phyloP scores from a whole-genome alignment of 2,113 vertebrate genomes.

The Australoheros scitulus region DNA sequence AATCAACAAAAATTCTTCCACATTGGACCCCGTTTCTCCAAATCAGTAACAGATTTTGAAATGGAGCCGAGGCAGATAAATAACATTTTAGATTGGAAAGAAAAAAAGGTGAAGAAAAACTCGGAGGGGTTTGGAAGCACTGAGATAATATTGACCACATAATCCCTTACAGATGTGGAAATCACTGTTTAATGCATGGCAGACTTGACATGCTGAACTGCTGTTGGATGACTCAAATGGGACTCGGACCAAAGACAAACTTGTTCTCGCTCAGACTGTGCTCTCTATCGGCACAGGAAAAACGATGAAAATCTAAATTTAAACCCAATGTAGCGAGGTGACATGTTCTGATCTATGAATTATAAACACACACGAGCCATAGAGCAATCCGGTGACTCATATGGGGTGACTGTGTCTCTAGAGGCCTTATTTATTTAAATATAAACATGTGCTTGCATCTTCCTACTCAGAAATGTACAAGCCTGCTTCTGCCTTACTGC shows the following conservation, averaged over 20 bases:
- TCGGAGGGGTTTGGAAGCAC: constrained; percentile 39
- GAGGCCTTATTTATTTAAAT: constrained; percentile 19
- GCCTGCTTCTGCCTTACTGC: not conserved
- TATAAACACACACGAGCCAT: constrained; percentile 14
- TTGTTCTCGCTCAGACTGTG: constrained; percentile 9
- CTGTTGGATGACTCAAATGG: constrained; percentile 39
- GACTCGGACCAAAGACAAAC: constrained; percentile 38
- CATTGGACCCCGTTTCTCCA: constrained; percentile 25
- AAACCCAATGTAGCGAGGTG: constrained; percentile 7
- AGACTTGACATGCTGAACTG: constrained; percentile 49
- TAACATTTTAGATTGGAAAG: constrained; percentile 20
- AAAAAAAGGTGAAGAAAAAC: constrained; percentile 49
- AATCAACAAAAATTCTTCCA: not conserved
- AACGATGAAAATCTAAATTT: constrained; percentile 45
- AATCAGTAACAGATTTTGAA: constrained; percentile 37
- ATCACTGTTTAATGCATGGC: constrained; percentile 47
- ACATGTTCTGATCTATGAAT: constrained; percentile 28
- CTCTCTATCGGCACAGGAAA: constrained; percentile 15
- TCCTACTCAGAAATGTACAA: not conserved
- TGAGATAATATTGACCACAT: constrained; percentile 68
- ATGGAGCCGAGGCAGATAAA: constrained; percentile 28
- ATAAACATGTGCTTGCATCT: constrained; percentile 4
- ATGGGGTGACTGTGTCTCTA: not conserved
- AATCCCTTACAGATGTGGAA: constrained; percentile 68
- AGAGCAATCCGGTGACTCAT: constrained; percentile 18